phyloP scores from a whole-genome alignment of 2,888 invertebrate species.

The Metalampra italica region DNA sequence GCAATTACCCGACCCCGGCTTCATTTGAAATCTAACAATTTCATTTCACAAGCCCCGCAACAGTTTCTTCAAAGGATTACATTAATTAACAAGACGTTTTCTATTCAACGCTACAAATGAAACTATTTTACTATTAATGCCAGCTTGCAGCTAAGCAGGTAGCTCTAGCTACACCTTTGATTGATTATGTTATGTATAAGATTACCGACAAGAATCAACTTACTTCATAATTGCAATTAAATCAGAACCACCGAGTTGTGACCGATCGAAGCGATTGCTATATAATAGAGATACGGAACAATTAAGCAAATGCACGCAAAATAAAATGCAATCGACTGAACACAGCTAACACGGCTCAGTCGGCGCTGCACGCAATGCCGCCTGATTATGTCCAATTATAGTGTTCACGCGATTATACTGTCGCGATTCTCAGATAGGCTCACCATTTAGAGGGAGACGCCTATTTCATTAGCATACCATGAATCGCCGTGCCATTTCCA shows the following conservation, averaged over 20 bases:
- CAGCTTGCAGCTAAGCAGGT: too few species aligned
- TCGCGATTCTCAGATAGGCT: slow-evolving; percentile 59
- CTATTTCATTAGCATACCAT: slow-evolving; percentile 55
- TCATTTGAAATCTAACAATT: slow-evolving; percentile 29
- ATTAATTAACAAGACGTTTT: neutral
- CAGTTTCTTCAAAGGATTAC: neutral
- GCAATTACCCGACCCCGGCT: slow-evolving; percentile 44
- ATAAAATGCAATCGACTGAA: slow-evolving; percentile 37
- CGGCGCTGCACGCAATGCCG: slow-evolving; percentile 49
- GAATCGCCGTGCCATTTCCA: slow-evolving; percentile 54
- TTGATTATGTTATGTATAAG: too few species aligned
- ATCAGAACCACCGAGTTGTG: slow-evolving; percentile 4
- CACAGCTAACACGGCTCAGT: slow-evolving; percentile 33
- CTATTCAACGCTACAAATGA: neutral
- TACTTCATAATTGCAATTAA: slow-evolving; percentile 1
- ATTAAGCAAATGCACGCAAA: slow-evolving; percentile 37
- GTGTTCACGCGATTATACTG: slow-evolving; percentile 64
- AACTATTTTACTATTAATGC: too few species aligned
- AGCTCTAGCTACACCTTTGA: too few species aligned
- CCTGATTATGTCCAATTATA: slow-evolving; percentile 68
- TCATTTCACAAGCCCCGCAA: slow-evolving; percentile 31
- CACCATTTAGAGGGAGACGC: slow-evolving; percentile 56
- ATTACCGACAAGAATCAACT: neutral
- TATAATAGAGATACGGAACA: slow-evolving; percentile 25
- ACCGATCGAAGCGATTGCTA: slow-evolving; percentile 29